Evolutionary conservation across 2,888 invertebrate genomes (phyloP).

Genomic region (Pristionchus arcanus): DNA sequence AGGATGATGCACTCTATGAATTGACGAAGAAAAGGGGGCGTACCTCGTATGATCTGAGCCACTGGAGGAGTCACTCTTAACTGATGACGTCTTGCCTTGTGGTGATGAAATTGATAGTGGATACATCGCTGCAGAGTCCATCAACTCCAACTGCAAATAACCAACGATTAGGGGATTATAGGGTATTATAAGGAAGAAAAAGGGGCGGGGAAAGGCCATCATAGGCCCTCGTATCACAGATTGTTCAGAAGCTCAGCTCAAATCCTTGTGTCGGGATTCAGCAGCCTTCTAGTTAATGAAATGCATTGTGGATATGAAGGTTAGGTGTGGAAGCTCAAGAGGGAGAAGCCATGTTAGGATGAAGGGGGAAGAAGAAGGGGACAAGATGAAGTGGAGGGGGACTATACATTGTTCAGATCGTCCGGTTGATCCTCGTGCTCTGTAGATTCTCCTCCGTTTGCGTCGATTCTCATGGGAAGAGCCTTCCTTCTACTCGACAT

Average conservation of each 20-base stretch:
- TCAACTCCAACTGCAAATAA: slow-evolving; percentile 2
- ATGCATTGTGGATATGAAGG: slow-evolving; percentile 52
- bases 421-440: background rate
- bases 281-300: slow-evolving; percentile 47
- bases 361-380: background rate
- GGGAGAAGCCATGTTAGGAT: slow-evolving; percentile 19
- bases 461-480: slow-evolving; percentile 67
- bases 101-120: slow-evolving; percentile 16
- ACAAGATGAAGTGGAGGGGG: background rate
- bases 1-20: background rate
- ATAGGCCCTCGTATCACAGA: background rate
- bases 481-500: slow-evolving; percentile 77
- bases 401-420: slow-evolving; percentile 32
- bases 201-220: background rate
- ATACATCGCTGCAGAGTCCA: background rate
- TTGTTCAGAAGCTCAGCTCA: background rate
- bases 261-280: slow-evolving; percentile 36
- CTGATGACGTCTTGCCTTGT: slow-evolving; percentile 21
- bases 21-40: background rate
- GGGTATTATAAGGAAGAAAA: background rate
- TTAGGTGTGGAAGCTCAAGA: slow-evolving; percentile 16
- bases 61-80: slow-evolving; percentile 20
- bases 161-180: background rate
- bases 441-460: background rate
- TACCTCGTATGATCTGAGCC: slow-evolving; percentile 50